Conservation (phyloP, 1,140 invertebrate genomes). For the Hirudo medicinalis region DNA sequence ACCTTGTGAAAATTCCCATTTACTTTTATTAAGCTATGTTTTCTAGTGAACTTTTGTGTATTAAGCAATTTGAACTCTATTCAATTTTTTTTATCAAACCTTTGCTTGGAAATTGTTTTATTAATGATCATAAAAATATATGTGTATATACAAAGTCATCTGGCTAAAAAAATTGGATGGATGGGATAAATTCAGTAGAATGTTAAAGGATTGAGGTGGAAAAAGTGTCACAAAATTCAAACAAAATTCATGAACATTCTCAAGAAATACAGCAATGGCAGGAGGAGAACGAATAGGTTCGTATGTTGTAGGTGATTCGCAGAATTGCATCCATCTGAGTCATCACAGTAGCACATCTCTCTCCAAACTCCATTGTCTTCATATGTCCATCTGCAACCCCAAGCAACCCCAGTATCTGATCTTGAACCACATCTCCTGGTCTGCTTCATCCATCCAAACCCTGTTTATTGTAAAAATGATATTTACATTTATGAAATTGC, state of each 20-base stretch:
- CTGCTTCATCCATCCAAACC: slow-evolving; percentile 39
- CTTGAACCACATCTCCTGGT: slow-evolving; percentile 39
- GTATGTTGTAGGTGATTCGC: slow-evolving; percentile 13
- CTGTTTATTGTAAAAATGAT: slow-evolving; percentile 24
- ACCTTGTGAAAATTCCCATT: slow-evolving; percentile 1
- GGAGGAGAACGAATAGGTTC: slow-evolving; percentile 12
- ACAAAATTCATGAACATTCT: no score
- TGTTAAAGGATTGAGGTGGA: no score
- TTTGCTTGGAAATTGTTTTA: no score
- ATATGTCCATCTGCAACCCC: slow-evolving; percentile 39
- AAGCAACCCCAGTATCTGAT: slow-evolving; percentile 39
- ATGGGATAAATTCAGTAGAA: no score
- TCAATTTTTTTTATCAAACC: no score
- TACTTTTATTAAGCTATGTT: neutral
- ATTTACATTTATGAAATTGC: no score
- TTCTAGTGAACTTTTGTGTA: no score
- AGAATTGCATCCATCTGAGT: slow-evolving; percentile 36
- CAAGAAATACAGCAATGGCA: no score
- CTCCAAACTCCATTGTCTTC: slow-evolving; percentile 39
- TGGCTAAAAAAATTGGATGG: neutral
- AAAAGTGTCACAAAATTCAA: no score
- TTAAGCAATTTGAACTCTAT: no score
- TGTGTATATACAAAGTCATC: neutral
- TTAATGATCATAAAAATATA: no score
- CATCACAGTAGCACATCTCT: slow-evolving; percentile 40